Base-by-base conservation (phyloP, 2,888 invertebrate species). In the Scrobipalpa costella region DNA sequence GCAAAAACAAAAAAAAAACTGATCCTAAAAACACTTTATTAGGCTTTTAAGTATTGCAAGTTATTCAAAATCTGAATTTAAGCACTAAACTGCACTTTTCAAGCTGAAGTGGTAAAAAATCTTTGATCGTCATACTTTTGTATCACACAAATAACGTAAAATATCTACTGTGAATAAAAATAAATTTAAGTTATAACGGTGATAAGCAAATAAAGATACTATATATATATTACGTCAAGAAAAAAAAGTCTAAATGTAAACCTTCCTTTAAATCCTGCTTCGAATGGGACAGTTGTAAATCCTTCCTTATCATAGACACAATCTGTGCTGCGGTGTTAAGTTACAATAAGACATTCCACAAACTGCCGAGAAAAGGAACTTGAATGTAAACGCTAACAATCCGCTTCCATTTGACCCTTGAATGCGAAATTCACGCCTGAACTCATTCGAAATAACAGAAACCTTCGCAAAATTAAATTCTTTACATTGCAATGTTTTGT, bases 391-490 rank as follows among this genome's bases (percentile, higher is more conserved):
- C 55, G 27, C 34, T 55, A 55, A 55, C 55, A 55, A 40, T 50
- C 38, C 73, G 68, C 68, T 72, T 77, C 75, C 72, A 77, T 80
- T 78, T 77, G 76, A 79, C 74, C 77, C 73, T 62, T 68, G 71
- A 74, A 80, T 77, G 76, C 75, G 71, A 80, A 81, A 82, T 86
- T 86, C 72, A 85, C 86, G 86, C 83, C 70, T 85, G 83, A 85
- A 79, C 81, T 84, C 80, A 84, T 85, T 84, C 80, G 74, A 71
- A 76, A 75, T 73, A 76, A 73, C 67, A 73, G 47, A 47, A 59
- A 64, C 55, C 66, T 64, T 73, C 68, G 69, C 63, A 66, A 71
- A 73, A 73, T 77, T 76, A 71, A 68, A 66, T 64, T 64, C 62
- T 69, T 71, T 72, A 71, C 68, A 67, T 72, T 72, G n/a, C 50